Percentiles rank a stretch among this genome's conserved stretches.
These are phyloP conservation scores for Ophioninae sp. DNA, from an alignment of 2,888 invertebrate genomes.

Conservation along the genomic window DNA sequence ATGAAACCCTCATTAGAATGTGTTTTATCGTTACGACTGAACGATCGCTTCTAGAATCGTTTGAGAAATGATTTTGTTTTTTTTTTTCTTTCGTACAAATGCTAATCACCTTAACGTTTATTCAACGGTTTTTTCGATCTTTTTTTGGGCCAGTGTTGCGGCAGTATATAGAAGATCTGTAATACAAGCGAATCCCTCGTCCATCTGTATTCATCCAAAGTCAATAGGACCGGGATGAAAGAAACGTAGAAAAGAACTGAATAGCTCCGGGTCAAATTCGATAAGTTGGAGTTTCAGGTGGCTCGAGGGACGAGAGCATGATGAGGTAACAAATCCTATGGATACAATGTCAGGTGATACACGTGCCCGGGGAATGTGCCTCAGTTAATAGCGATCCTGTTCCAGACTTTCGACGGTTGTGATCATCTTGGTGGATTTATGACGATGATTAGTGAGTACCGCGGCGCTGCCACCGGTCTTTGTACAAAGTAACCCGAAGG, in stretches of 20 bases:
- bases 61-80: constrained; percentile 1
- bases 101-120: constrained; percentile 12
- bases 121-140: not conserved
- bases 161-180: constrained; percentile 10
- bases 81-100: not conserved
- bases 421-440: constrained; percentile 76
- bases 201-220: constrained; percentile 31
- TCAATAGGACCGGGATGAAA: constrained; percentile 41
- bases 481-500: constrained; percentile 36
- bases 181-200: constrained; percentile 28
- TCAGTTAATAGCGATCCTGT: constrained; percentile 69
- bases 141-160: not conserved
- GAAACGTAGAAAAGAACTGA: constrained; percentile 32
- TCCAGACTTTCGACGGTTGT: constrained; percentile 67
- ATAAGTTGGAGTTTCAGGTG: constrained; percentile 13
- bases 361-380: constrained; percentile 49
- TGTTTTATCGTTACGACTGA: not conserved
- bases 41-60: not conserved
- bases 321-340: constrained; percentile 37
- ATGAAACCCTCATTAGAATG: constrained; percentile 6
- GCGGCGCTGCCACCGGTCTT: constrained; percentile 74
- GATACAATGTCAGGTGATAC: constrained; percentile 41
- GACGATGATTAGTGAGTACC: constrained; percentile 74
- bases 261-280: constrained; percentile 67
- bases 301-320: constrained; percentile 15